A percentile compares a stretch with the other conserved stretches of the same genome.
phyloP scores from a whole-genome alignment of 2,113 vertebrate genomes.

The Mystacornis crossleyi region DNA sequence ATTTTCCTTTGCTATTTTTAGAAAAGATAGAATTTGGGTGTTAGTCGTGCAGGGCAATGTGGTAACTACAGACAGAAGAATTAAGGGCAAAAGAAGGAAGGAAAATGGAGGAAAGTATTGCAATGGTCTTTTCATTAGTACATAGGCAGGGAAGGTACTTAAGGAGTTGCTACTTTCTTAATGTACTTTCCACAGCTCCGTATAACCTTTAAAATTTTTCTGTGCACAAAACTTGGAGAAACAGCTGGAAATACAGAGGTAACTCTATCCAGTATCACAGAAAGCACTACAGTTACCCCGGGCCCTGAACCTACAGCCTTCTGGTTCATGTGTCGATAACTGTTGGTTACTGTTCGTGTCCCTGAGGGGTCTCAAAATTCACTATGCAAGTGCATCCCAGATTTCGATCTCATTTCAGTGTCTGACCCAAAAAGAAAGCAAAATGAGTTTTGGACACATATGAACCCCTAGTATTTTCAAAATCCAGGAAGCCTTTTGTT shows the following conservation, averaged over 20 bases:
- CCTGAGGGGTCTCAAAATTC: background rate
- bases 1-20: background rate
- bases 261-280: background rate
- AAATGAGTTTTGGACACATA: background rate
- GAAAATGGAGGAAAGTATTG: background rate
- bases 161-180: background rate
- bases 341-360: background rate
- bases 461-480: background rate
- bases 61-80: background rate
- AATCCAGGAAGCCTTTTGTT: background rate
- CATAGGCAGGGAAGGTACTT: background rate
- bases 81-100: background rate
- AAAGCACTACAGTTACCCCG: background rate
- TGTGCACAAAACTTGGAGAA: background rate
- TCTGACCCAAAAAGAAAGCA: background rate
- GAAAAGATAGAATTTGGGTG: background rate
- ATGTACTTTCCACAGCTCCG: background rate
- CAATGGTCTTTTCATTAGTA: background rate
- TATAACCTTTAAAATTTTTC: background rate
- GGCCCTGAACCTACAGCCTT: background rate
- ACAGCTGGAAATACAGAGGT: background rate
- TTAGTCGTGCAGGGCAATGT: background rate
- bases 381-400: background rate
- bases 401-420: background rate
- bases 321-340: background rate